Percentiles rank a stretch among this genome's conserved stretches.
Conservation (phyloP, 2,888 invertebrate species). For the Ormyrus labotus region DNA sequence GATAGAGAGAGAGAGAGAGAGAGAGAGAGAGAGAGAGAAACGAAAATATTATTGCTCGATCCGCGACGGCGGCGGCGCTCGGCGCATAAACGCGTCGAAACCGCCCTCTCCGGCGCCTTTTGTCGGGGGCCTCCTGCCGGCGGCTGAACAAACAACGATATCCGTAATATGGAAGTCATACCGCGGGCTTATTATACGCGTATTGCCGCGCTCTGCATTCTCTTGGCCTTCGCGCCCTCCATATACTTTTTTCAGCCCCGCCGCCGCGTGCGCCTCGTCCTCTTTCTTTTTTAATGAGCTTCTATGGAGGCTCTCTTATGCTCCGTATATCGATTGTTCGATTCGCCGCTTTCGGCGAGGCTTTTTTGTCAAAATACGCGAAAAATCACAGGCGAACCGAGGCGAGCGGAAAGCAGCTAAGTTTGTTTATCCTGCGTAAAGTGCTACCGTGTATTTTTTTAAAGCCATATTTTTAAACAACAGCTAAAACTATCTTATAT, state of each 20-base stretch:
- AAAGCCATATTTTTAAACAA: no score
- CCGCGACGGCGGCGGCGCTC: slow-evolving; percentile 57
- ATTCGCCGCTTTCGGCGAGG: no score
- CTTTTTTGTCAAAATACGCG: no score
- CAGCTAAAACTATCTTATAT: no score
- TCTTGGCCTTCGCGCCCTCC: not conserved
- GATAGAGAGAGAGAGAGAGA: not conserved
- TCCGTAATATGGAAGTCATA: slow-evolving; percentile 69
- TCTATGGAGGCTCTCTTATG: not conserved
- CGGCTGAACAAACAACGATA: slow-evolving; percentile 74
- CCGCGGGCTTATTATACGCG: slow-evolving; percentile 60
- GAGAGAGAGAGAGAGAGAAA: slow-evolving; percentile 52
- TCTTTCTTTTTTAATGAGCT: not conserved
- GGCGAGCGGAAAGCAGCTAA: no score
- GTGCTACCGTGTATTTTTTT: no score
- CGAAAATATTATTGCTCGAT: slow-evolving; percentile 73
- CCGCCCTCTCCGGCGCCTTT: slow-evolving; percentile 26
- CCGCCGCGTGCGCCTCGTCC: not conserved
- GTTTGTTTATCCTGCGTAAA: no score
- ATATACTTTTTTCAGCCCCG: not conserved
- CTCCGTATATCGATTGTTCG: not conserved
- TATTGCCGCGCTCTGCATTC: slow-evolving; percentile 24
- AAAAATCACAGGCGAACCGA: no score
- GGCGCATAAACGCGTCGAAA: slow-evolving; percentile 67
- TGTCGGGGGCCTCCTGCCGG: slow-evolving; percentile 57